Evolutionary conservation across 2,797 vertebrate species (phyloP).

Genomic region (Channallabes apus): DNA sequence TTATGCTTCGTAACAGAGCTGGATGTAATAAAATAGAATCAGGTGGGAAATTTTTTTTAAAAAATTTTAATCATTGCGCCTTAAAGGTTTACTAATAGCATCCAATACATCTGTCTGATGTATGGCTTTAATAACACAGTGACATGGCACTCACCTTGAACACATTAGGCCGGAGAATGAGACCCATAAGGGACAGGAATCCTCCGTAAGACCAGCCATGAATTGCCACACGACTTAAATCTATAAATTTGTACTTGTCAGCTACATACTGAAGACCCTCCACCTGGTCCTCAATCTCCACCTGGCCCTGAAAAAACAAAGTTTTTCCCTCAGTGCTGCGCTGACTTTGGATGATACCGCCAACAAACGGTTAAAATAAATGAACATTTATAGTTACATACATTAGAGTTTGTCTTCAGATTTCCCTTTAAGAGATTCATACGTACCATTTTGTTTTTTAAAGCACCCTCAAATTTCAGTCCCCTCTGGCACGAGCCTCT

Average conservation of each 20-base stretch:
- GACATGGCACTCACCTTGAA: slow-evolving; percentile 82
- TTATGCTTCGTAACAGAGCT: neutral
- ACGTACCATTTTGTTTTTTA: slow-evolving; percentile 96
- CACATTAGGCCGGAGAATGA: slow-evolving; percentile 90
- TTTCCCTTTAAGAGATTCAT: neutral
- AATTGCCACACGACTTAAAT: slow-evolving; percentile 91
- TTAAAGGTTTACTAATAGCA: neutral
- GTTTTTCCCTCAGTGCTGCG: neutral
- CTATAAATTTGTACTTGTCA: slow-evolving; percentile 92
- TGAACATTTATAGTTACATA: neutral
- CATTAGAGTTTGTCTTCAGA: neutral
- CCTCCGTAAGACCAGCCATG: slow-evolving; percentile 97
- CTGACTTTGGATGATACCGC: too few relatives aligned
- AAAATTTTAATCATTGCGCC: neutral
- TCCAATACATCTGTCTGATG: neutral
- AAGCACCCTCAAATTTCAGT: slow-evolving; percentile 91
- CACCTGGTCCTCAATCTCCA: slow-evolving; percentile 98
- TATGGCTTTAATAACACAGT: neutral
- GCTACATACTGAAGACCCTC: slow-evolving; percentile 94
- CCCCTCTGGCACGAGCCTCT: slow-evolving; percentile 94
- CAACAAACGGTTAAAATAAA: neutral
- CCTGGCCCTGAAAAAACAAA: slow-evolving; percentile 80
- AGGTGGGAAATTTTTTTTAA: neutral
- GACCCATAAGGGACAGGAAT: slow-evolving; percentile 96
- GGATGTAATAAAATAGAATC: neutral